Evolutionary conservation across 1,140 invertebrate species (phyloP).

Genomic region (Stratiolaelaps scimitus): DNA sequence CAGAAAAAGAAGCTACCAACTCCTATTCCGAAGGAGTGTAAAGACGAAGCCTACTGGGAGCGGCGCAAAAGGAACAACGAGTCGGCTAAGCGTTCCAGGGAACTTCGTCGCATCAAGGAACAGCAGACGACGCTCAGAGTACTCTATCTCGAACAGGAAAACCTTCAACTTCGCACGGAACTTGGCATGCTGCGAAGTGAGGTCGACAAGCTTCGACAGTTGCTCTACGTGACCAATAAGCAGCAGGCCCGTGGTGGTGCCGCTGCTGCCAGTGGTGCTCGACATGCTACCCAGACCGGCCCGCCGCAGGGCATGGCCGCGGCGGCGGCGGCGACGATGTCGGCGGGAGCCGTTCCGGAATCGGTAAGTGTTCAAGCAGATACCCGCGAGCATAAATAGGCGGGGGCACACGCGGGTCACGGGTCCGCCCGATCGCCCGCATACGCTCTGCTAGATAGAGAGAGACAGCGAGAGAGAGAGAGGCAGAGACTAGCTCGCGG

Average conservation of each 20-base stretch:
- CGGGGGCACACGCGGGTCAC: too few species aligned
- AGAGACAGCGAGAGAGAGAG: too few species aligned
- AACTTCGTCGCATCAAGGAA: slow-evolving; percentile 41
- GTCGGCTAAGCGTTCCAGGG: slow-evolving; percentile 43
- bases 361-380: too few species aligned
- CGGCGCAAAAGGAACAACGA: slow-evolving; percentile 44
- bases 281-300: too few species aligned
- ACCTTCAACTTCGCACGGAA: slow-evolving; percentile 41
- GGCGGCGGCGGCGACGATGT: too few species aligned
- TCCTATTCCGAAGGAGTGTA: slow-evolving; percentile 38
- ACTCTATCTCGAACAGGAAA: slow-evolving; percentile 41
- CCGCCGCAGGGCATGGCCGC: too few species aligned
- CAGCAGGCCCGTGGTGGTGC: not conserved
- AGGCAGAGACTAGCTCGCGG: too few species aligned
- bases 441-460: too few species aligned
- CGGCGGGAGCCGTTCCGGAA: too few species aligned
- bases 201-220: slow-evolving; percentile 39
- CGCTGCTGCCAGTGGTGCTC: too few species aligned
- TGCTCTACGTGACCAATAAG: slow-evolving; percentile 36
- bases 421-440: too few species aligned
- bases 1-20: slow-evolving; percentile 38
- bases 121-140: slow-evolving; percentile 38
- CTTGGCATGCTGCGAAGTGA: slow-evolving; percentile 39
- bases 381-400: not conserved
- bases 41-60: slow-evolving; percentile 43